Base-by-base conservation (phyloP, 2,797 vertebrate genomes). In the Neostethus bicornis region DNA sequence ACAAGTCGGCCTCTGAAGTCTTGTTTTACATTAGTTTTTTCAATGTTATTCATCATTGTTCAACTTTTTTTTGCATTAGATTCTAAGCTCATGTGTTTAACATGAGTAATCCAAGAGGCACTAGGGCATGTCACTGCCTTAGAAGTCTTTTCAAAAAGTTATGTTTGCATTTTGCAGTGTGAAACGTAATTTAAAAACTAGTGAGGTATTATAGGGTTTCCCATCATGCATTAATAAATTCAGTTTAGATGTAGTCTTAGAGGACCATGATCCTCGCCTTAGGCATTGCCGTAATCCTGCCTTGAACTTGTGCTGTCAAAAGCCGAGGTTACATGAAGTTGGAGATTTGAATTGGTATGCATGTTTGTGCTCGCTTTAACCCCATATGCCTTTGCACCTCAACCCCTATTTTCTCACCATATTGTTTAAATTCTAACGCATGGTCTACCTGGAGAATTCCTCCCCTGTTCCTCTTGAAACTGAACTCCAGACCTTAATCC, bases 291-390 rank as follows among this genome's bases (percentile, higher is more conserved):
- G 19, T 89, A 85, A 85, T 91, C 89, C 87, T 70, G 80, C 86
- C 88, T 89, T 92, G 88, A 92, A 91, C 88, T 83, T 84, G 73
- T 70, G 70, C 86, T 89, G 89, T 90, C 84, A 85, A 87, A 86
- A 80, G 77, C 76, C 70, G 59, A 7, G 76, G 73, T 66, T 52
- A 28, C 50, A 53, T 70, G 79, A 80, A 77, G 42, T 39, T 49
- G 68, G 50, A 74, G 84, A 80, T 72, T 85, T 75, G 68, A 87
- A 84, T 86, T 65, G 76, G 73, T 73, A 56, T 14, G 56, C 90
- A 81, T 87, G 90, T 91, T 89, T 84, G 84, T 75, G 81, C 89
- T 83, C 83, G 87, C 75, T 77, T 79, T 88, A 86, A 83, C 86
- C 87, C 85, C 56, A 47, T 83, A 53, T 74, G 74, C 80, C 75